These are phyloP conservation scores for Phocides pigmalion DNA, from an alignment of 1,140 invertebrate genomes.

Conservation along the genomic window DNA sequence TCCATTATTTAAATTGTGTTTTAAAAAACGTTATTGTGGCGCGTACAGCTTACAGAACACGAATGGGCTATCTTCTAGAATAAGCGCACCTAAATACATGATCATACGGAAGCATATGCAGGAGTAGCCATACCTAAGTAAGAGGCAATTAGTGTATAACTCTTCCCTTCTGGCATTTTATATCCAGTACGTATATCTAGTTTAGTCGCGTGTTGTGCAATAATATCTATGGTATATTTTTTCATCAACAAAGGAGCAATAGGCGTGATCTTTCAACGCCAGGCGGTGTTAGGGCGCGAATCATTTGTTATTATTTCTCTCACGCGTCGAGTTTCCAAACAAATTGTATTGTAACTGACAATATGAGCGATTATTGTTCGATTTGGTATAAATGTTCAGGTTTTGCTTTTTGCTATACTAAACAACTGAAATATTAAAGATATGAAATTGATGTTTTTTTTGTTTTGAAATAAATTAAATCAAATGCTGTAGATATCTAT, in stretches of 20 bases:
- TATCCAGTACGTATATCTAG: neutral
- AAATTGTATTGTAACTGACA: conserved; percentile 83
- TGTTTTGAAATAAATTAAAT: too few relatives aligned
- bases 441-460: too few relatives aligned
- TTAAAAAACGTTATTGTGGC: too few relatives aligned
- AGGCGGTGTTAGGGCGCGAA: conserved; percentile 80
- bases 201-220: neutral
- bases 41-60: too few relatives aligned
- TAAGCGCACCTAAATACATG: too few relatives aligned
- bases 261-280: conserved; percentile 83
- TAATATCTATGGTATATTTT: conserved; percentile 49
- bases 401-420: conserved; percentile 26
- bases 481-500: too few relatives aligned
- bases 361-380: conserved; percentile 82
- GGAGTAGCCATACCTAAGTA: too few relatives aligned
- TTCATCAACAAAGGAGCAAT: conserved; percentile 78
- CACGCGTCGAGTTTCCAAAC: conserved; percentile 79
- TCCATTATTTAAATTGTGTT: too few relatives aligned
- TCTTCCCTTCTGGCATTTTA: too few relatives aligned
- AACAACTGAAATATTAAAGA: neutral
- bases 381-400: conserved; percentile 69
- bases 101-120: too few relatives aligned
- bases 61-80: too few relatives aligned
- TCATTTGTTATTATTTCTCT: conserved; percentile 83
- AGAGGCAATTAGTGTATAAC: too few relatives aligned